Evolutionary conservation across 2,113 vertebrate species (phyloP), one percentile per base, ranked within the genome.

Genomic region (Microcebus ravelobensis): DNA sequence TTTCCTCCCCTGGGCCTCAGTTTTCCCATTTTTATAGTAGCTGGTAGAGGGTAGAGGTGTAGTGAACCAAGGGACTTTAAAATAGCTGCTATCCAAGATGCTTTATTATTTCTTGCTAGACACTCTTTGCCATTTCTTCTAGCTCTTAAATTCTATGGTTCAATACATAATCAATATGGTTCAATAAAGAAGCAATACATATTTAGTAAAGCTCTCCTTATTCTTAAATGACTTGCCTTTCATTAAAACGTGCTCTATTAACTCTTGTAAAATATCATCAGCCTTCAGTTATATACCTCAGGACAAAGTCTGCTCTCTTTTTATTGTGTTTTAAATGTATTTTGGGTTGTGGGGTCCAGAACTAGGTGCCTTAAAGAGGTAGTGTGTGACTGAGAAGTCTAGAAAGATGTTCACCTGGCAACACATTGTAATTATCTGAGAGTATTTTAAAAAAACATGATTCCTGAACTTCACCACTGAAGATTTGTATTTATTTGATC

Each of bases 11-110:
- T 52, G 34, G 42, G 9, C 31, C 42, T 77, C 29, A 36, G 8
- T 61, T 82, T 92, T 79, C 36, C 92, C 42, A 39, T 52, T 71
- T 95, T 86, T 96, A 34, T 71, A 86, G 57, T 25, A 91, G 20
- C 6, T 59, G 27, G 42, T 85, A 17, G 6, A 86, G 4, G 6
- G 7, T n/a, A 29, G 12, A 8, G 8, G 3, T 45, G 0, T 29
- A 87, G 12, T 73, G 17, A 97, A 68, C 4, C 3, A 65, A n/a
- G 5, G 9, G 81, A n/a, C 5, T 80, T 93, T 57, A 76, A 95
- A 82, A 77, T 95, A 36, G 18, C 39, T 84, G 94, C 31, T 74
- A 25, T 61, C 11, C 23, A 50, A n/a, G 21, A 59, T 67, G 7
- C 29, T 50, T 50, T 55, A 29, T 70, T 84, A 80, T 80, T 74